A percentile compares a stretch with the other conserved stretches of the same genome.
phyloP scores from a whole-genome alignment of 2,113 vertebrate genomes.

The Aix galericulata region DNA sequence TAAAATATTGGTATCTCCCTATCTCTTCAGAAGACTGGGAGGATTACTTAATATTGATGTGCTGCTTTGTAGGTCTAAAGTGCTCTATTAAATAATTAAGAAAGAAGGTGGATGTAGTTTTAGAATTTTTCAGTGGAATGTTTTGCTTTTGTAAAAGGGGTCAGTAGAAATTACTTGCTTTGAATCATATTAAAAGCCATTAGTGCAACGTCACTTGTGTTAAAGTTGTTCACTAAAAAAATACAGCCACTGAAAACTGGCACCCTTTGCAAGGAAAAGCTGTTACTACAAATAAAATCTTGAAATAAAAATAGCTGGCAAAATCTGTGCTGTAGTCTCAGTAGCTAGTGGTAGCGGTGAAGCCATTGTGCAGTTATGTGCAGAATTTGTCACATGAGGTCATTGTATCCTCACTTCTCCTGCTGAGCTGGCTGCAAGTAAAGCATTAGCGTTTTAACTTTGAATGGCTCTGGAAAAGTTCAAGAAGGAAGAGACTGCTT shows the following conservation, averaged over 20 bases:
- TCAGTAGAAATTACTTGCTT: not conserved
- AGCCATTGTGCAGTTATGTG: not conserved
- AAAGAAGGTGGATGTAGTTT: not conserved
- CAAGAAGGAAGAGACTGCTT: not conserved
- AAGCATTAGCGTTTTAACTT: not conserved
- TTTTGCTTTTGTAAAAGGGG: not conserved
- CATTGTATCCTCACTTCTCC: not conserved
- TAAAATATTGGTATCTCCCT: not conserved
- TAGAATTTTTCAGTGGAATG: not conserved
- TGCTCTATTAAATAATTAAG: not conserved
- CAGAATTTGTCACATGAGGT: constrained; percentile 55
- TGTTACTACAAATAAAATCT: not conserved
- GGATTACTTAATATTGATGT: not conserved
- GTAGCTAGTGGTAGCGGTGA: rapidly evolving
- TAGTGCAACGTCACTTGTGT: rapidly evolving
- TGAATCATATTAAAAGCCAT: not conserved
- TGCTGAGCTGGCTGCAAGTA: not conserved
- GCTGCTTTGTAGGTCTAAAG: not conserved
- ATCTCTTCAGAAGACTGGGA: not conserved
- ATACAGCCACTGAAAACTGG: not conserved
- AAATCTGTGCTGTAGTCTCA: not conserved
- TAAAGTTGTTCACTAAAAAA: not conserved
- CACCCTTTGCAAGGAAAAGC: not conserved
- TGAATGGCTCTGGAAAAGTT: not conserved
- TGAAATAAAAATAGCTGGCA: not conserved